A percentile compares a stretch with the other conserved stretches of the same genome.
Conservation (phyloP, 1,140 invertebrate species). For the Leptopilina boulardi region DNA sequence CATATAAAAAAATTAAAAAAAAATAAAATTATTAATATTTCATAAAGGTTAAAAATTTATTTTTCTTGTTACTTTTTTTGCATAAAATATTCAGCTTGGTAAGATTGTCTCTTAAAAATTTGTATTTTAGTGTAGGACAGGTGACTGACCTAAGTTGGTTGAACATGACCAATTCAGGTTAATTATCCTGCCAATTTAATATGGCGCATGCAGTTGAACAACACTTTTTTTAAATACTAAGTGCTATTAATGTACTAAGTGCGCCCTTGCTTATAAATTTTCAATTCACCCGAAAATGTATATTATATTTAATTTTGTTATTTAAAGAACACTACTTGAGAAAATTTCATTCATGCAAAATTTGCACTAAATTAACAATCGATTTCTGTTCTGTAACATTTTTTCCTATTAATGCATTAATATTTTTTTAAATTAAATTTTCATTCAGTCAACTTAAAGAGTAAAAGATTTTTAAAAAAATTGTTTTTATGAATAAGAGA, state of each 20-base stretch:
- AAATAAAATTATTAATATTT: slow-evolving; percentile 42
- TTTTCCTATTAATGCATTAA: too few species aligned
- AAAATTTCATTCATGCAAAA: slow-evolving; percentile 44
- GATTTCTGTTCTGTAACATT: not conserved
- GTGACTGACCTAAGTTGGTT: not conserved
- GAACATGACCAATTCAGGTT: slow-evolving; percentile 2
- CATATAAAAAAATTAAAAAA: slow-evolving; percentile 52
- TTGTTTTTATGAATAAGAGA: too few species aligned
- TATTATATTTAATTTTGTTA: not conserved
- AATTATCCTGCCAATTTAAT: slow-evolving; percentile 27
- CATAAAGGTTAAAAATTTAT: slow-evolving; percentile 35
- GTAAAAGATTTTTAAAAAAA: too few species aligned
- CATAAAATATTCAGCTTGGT: too few species aligned
- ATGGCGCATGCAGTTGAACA: not conserved
- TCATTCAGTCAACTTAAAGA: too few species aligned
- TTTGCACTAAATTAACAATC: slow-evolving; percentile 16
- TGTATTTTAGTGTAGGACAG: not conserved
- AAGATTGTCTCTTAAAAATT: too few species aligned
- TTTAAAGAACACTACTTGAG: not conserved
- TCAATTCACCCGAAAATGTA: not conserved
- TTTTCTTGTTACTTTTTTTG: too few species aligned
- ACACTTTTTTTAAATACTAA: slow-evolving; percentile 11
- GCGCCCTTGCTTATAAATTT: not conserved
- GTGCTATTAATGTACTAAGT: not conserved
- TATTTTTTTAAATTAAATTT: too few species aligned